Percentiles rank a stretch among this genome's conserved stretches.
Conservation (phyloP, 2,888 invertebrate species). For the Rhagium mordax region DNA sequence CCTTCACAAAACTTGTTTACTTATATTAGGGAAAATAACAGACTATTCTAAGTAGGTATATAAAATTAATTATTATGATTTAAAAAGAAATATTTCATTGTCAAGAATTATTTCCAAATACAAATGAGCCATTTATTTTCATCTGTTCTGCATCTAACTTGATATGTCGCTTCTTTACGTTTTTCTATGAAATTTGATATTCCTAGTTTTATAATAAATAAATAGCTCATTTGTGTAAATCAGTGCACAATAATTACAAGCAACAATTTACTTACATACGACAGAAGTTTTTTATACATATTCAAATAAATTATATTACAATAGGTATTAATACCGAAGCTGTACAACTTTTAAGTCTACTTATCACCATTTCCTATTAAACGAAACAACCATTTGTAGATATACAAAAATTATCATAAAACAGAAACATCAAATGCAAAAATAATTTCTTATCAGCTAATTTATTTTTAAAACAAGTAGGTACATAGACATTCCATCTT, state of each 20-base stretch:
- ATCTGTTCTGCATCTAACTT: not conserved
- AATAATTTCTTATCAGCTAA: slow-evolving; percentile 18
- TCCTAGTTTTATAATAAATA: not conserved
- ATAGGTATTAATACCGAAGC: not conserved
- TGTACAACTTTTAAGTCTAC: slow-evolving; percentile 13
- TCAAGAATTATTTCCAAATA: not conserved
- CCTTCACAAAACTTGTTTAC: not conserved
- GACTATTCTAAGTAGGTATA: slow-evolving; percentile 2
- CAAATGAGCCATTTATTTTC: not conserved
- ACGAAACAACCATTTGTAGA: not conserved
- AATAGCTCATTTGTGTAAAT: not conserved
- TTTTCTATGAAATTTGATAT: not conserved
- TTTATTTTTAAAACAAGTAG: not conserved
- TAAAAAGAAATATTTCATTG: not conserved
- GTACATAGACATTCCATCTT: not conserved
- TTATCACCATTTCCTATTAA: slow-evolving; percentile 6
- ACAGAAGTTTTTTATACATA: not conserved
- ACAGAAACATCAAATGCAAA: slow-evolving; percentile 18
- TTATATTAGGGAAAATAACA: not conserved
- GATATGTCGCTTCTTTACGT: slow-evolving; percentile 1
- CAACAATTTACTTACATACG: not conserved
- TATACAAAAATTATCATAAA: slow-evolving; percentile 15
- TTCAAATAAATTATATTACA: slow-evolving; percentile 1
- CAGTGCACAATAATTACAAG: not conserved
- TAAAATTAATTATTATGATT: not conserved